phyloP scores from a whole-genome alignment of 2,888 invertebrate species.

The Drosophila macrospina region DNA sequence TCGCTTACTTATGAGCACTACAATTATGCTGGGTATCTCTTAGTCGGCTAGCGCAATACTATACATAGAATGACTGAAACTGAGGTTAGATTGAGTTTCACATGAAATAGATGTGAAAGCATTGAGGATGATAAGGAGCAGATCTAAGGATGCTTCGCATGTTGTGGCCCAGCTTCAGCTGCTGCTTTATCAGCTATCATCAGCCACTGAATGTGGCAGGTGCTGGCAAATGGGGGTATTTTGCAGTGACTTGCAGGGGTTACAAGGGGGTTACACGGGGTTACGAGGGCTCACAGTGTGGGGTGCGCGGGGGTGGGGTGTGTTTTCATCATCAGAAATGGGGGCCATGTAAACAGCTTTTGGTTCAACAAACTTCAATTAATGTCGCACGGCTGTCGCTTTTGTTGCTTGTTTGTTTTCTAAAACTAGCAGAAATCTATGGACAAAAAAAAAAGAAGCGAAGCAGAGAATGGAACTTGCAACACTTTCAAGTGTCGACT shows the following conservation, averaged over 20 bases:
- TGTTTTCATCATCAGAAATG: constrained; percentile 36
- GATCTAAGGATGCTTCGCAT: constrained; percentile 1
- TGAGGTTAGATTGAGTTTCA: not conserved
- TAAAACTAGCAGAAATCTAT: constrained; percentile 55
- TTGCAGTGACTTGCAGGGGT: not conserved
- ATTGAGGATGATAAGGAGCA: not conserved
- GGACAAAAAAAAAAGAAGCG: constrained; percentile 23
- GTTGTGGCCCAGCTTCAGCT: not conserved
- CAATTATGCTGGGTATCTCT: no score
- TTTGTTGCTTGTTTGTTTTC: constrained; percentile 61
- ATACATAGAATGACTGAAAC: no score
- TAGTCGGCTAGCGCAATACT: no score
- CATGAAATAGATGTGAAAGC: not conserved
- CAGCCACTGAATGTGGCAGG: constrained; percentile 22
- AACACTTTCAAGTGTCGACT: constrained; percentile 68
- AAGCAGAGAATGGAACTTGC: constrained; percentile 46
- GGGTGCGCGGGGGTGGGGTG: not conserved
- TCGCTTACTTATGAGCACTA: no score
- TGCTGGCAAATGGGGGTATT: not conserved
- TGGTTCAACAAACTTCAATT: constrained; percentile 81
- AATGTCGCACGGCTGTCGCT: constrained; percentile 71
- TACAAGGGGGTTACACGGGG: no score
- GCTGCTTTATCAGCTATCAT: constrained; percentile 25
- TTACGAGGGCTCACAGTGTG: no score
- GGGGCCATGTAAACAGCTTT: constrained; percentile 69